These are phyloP conservation scores for Phortica magna DNA, from an alignment of 2,888 invertebrate genomes.

Conservation along the genomic window DNA sequence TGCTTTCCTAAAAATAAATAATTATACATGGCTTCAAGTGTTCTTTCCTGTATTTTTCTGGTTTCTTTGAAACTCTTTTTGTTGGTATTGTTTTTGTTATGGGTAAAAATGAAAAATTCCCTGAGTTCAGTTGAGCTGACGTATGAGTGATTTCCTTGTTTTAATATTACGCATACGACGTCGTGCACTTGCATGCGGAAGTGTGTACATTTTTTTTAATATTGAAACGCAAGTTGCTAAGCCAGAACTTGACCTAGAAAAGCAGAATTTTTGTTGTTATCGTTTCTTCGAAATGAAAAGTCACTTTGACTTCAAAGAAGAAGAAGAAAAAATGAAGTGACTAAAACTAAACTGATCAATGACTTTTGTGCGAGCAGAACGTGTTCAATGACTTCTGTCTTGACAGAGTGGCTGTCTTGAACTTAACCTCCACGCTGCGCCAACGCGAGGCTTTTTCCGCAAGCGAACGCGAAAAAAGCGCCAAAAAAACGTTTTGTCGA, in stretches of 20 bases:
- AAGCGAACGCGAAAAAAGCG: constrained; percentile 5
- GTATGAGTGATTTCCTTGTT: background rate
- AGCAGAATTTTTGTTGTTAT: constrained; percentile 56
- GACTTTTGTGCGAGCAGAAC: background rate
- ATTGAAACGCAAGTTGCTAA: background rate
- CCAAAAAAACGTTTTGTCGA: constrained; percentile 9
- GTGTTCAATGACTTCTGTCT: constrained; percentile 27
- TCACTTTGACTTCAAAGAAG: background rate
- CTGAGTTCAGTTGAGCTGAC: background rate
- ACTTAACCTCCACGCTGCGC: constrained; percentile 11
- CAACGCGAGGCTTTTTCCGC: constrained; percentile 31
- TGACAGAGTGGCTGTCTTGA: background rate
- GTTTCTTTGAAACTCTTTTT: background rate
- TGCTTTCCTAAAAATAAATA: too few relatives aligned
- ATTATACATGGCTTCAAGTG: too few relatives aligned
- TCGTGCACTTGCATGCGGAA: background rate
- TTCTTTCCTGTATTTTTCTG: too few relatives aligned
- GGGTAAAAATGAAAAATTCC: background rate
- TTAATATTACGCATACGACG: background rate
- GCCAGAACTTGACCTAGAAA: constrained; percentile 29
- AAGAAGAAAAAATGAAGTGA: background rate
- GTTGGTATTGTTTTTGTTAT: background rate
- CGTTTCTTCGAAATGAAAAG: constrained; percentile 46
- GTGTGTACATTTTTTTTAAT: background rate
- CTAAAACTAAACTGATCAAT: background rate